Evolutionary conservation across 2,113 vertebrate genomes (phyloP), one percentile per base, ranked within the genome.

Genomic region (Psophia crepitans): DNA sequence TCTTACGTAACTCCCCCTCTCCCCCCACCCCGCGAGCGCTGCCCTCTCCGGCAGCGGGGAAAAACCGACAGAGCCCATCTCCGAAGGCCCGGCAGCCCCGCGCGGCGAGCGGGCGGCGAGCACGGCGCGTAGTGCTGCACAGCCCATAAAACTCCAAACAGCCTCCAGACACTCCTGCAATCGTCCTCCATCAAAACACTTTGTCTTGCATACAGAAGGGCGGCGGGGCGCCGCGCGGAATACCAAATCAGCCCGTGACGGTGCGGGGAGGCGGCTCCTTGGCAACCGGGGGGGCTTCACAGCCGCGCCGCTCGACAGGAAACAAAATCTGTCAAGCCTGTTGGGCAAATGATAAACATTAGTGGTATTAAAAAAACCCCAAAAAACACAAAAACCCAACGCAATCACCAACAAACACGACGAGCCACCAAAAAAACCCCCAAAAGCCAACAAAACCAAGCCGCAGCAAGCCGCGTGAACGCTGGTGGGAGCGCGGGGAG

Each of bases 171-270:
- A 98, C 98, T 99, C 98, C 99, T 98, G 98, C 99, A 99, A 99
- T 99, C 99, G 99, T 98, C 98, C 99, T 99, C 99, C 99, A 99
- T 99, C 99, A 99, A 99, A 99, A 99, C 99, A 99, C 99, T 99
- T 99, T 99, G 99, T 99, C 99, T 99, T 98, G 99, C 99, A 99
- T 99, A 99, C 99, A 99, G 99, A 99, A 99, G 99, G 99, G 99
- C 99, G 99, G 99, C 98, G 98, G 99, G 98, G 99, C 98, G 98
- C 98, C 98, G 98, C 98, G 98, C 98, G 66, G 99, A 99, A 99
- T 99, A 99, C 99, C 98, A 99, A 99, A 99, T 99, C 99, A 99
- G 98, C 98, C 99, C 99, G 99, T 99, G 99, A 99, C 98, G 99
- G 99, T 98, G 98, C 98, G 98, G 98, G 98, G 99, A 98, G 98